phyloP scores from a whole-genome alignment of 2,888 invertebrate species.

The Harmothoe impar region DNA sequence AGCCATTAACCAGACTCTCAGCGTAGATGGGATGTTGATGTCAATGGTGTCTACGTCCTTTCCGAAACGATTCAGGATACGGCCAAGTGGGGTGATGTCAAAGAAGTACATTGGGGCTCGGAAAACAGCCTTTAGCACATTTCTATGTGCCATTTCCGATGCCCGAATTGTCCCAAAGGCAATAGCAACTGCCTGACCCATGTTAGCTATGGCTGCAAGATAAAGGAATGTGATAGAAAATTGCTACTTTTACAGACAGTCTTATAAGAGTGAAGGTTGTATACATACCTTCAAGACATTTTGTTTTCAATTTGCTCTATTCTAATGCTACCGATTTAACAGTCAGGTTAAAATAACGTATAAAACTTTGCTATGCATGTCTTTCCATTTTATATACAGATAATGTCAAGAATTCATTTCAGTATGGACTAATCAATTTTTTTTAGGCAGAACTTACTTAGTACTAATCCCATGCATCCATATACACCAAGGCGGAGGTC shows the following conservation, averaged over 20 bases:
- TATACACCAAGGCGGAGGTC: conserved; percentile 84
- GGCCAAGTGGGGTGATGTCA: conserved; percentile 77
- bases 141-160: conserved; percentile 66
- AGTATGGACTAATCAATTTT: no score
- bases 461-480: conserved; percentile 78
- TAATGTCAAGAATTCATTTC: no score
- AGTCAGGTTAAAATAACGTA: no score
- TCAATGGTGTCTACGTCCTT: conserved; percentile 78
- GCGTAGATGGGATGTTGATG: conserved; percentile 70
- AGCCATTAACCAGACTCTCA: conserved; percentile 73
- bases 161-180: conserved; percentile 67
- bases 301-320: no score
- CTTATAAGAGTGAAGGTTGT: no score
- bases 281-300: no score
- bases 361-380: no score
- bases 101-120: conserved; percentile 80
- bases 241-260: no score
- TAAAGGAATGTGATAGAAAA: background rate
- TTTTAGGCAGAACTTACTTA: conserved; percentile 65
- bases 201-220: conserved; percentile 50
- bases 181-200: conserved; percentile 67
- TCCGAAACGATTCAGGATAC: conserved; percentile 78
- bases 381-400: no score
- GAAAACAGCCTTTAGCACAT: conserved; percentile 71
- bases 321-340: no score